Conservation (phyloP, 2,888 invertebrate genomes). For the Acanthosoma haemorrhoidale region DNA sequence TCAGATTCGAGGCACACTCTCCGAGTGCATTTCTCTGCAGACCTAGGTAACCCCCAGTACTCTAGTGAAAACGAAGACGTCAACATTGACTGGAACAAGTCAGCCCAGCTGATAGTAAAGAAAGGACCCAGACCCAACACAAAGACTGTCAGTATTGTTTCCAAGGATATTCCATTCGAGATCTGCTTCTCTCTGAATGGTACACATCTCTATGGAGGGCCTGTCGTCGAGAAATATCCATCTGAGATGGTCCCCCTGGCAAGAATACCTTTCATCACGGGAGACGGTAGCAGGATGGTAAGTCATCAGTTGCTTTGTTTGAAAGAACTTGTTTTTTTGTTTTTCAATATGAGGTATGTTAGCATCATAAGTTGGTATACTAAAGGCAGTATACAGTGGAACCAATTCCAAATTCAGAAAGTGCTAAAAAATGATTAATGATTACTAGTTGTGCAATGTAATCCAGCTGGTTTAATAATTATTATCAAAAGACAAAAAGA, state of each 20-base stretch:
- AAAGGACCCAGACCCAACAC: neutral
- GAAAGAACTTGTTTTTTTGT: too few species aligned
- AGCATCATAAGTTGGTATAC: too few species aligned
- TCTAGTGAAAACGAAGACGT: neutral
- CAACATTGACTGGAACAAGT: neutral
- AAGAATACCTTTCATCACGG: slow-evolving; percentile 20
- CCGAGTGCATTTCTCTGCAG: neutral
- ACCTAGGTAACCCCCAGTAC: slow-evolving; percentile 11
- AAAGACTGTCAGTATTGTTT: neutral
- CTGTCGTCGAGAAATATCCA: slow-evolving; percentile 24
- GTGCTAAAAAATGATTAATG: too few species aligned
- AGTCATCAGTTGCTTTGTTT: neutral
- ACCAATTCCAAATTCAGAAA: too few species aligned
- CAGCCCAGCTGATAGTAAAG: neutral
- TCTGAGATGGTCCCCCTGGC: slow-evolving; percentile 17
- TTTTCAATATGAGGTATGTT: too few species aligned
- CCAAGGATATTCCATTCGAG: neutral
- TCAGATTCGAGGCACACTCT: neutral
- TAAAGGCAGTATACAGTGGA: too few species aligned
- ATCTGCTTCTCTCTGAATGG: slow-evolving; percentile 14
- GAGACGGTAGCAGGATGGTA: neutral
- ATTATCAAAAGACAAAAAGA: too few species aligned
- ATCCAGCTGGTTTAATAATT: too few species aligned
- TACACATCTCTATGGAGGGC: slow-evolving; percentile 31
- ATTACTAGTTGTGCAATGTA: too few species aligned